These are phyloP conservation scores for Rostratula benghalensis DNA, from an alignment of 2,113 vertebrate species.

Conservation along the genomic window DNA sequence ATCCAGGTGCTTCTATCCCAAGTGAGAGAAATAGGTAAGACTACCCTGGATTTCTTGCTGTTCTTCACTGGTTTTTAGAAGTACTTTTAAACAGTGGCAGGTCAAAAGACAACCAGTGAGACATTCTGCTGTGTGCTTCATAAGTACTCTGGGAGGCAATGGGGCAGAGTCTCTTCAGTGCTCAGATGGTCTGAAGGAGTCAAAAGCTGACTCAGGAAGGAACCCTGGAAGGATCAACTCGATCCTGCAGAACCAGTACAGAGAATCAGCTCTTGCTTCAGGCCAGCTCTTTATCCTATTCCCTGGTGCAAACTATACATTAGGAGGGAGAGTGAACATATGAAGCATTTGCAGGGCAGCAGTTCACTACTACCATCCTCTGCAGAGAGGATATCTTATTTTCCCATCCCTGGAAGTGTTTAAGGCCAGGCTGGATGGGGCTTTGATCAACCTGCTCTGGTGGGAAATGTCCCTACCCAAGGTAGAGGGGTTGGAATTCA, in stretches of 20 bases:
- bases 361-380: not conserved
- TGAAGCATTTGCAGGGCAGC: not conserved
- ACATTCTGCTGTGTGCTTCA: not conserved
- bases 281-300: not conserved
- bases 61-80: not conserved
- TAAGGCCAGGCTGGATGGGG: too few relatives aligned
- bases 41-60: not conserved
- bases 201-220: not conserved
- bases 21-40: not conserved
- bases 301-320: not conserved
- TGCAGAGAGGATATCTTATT: not conserved
- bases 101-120: not conserved
- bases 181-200: not conserved
- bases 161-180: not conserved
- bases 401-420: too few relatives aligned
- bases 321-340: not conserved
- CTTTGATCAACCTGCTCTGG: too few relatives aligned
- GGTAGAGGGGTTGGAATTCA: too few relatives aligned
- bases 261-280: not conserved
- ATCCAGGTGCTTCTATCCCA: not conserved
- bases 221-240: not conserved
- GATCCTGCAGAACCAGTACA: not conserved
- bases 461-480: too few relatives aligned
- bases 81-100: not conserved
- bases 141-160: not conserved